These are phyloP conservation scores for Prinia subflava DNA, from an alignment of 2,113 vertebrate species.

Conservation along the genomic window DNA sequence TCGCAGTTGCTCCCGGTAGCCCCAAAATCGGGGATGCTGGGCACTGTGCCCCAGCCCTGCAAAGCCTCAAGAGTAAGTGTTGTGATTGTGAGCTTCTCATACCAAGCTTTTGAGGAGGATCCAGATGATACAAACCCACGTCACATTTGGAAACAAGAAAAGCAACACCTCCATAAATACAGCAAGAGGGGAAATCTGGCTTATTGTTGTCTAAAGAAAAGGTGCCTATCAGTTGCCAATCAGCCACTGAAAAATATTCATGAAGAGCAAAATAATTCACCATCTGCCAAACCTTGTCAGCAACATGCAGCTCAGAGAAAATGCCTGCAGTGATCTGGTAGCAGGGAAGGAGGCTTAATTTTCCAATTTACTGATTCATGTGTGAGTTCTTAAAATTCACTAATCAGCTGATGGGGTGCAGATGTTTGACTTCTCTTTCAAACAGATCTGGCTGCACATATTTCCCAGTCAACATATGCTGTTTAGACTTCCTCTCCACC, in stretches of 20 bases:
- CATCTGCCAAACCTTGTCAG: not conserved
- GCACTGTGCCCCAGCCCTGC: not conserved
- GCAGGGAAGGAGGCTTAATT: not conserved
- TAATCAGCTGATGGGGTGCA: not conserved
- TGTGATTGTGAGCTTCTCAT: not conserved
- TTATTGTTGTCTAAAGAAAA: not conserved
- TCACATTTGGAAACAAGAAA: not conserved
- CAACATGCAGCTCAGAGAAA: not conserved
- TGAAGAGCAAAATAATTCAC: not conserved
- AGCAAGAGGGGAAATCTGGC: not conserved
- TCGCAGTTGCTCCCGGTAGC: accelerated
- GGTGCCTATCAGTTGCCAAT: not conserved
- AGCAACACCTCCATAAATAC: not conserved
- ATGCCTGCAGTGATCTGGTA: not conserved
- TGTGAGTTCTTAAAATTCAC: not conserved
- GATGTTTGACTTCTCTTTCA: not conserved
- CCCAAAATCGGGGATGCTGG: not conserved
- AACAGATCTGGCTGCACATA: not conserved
- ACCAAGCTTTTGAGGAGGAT: not conserved
- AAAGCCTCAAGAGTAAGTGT: not conserved
- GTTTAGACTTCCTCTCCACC: not conserved
- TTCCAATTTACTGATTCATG: not conserved
- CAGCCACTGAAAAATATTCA: not conserved
- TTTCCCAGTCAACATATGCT: not conserved
- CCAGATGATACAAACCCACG: not conserved